Percentiles rank a stretch among this genome's conserved stretches.
Evolutionary conservation across 2,113 vertebrate genomes (phyloP).

Genomic region (Antechinus stuartii): DNA sequence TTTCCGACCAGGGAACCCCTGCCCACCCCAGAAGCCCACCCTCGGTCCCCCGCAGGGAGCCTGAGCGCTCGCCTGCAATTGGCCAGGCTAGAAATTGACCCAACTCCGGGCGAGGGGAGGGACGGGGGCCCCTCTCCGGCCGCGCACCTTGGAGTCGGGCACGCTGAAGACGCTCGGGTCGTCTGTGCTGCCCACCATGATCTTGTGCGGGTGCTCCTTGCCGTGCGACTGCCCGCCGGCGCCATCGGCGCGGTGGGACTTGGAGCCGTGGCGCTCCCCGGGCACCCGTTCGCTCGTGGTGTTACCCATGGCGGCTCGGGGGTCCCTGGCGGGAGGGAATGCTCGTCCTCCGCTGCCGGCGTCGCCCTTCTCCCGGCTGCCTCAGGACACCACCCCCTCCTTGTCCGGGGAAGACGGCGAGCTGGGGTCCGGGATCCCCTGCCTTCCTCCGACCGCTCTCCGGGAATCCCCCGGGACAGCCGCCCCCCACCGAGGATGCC

Average conservation of each 20-base stretch:
- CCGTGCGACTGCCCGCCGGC: conserved; percentile 78
- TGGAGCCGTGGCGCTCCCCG: conserved; percentile 92
- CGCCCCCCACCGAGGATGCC: neutral
- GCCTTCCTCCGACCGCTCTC: neutral
- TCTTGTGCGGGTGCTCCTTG: conserved; percentile 93
- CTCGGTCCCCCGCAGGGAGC: too few species aligned
- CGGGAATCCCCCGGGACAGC: neutral
- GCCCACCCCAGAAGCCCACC: too few species aligned
- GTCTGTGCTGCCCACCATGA: conserved; percentile 96
- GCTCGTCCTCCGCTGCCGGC: rapidly evolving
- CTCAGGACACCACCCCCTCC: conserved; percentile 65
- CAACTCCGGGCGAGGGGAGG: neutral
- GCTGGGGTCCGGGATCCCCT: neutral
- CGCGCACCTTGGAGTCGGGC: conserved; percentile 91
- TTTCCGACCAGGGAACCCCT: neutral
- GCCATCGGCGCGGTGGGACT: conserved; percentile 91
- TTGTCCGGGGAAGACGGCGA: conserved; percentile 41
- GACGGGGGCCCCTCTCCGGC: too few species aligned
- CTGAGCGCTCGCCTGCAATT: neutral
- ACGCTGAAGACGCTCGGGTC: conserved; percentile 96
- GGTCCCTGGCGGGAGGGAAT: conserved; percentile 35
- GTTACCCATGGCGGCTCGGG: conserved; percentile 91
- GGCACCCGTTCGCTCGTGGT: conserved; percentile 92
- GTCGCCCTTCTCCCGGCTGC: conserved; percentile 33
- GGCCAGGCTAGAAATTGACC: too few species aligned